Conservation (phyloP, 2,888 invertebrate genomes). For the Conus canariensis region DNA sequence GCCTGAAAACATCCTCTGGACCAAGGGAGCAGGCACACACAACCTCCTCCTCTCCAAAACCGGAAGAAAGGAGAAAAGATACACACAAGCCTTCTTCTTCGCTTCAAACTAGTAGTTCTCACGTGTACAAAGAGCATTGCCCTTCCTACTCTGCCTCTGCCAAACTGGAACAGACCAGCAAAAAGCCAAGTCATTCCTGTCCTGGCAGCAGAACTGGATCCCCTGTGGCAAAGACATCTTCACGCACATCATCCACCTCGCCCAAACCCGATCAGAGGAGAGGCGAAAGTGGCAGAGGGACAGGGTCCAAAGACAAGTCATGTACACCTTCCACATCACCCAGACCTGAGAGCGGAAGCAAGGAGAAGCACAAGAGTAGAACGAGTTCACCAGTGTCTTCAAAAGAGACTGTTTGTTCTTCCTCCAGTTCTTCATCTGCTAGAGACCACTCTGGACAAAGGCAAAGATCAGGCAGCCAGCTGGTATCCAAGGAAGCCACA, state of each 20-base stretch:
- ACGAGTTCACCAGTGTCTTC: background rate
- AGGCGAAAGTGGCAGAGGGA: background rate
- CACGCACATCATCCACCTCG: constrained; percentile 1
- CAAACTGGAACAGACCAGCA: background rate
- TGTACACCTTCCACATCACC: background rate
- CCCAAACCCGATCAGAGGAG: background rate
- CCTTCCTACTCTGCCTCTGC: background rate
- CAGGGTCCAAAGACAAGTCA: background rate
- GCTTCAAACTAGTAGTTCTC: background rate
- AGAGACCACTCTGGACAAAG: background rate
- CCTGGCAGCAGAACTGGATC: constrained; percentile 5
- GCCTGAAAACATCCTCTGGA: background rate
- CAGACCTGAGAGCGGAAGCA: background rate
- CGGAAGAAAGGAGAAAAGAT: background rate
- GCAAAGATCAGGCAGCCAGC: background rate
- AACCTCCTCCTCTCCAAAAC: background rate
- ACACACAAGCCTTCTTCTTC: background rate
- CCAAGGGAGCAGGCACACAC: background rate
- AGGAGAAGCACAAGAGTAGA: background rate
- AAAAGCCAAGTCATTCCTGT: background rate
- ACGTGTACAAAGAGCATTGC: background rate
- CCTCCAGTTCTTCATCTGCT: background rate
- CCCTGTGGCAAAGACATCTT: background rate
- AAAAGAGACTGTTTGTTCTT: background rate
- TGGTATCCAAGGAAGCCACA: background rate